Base-by-base conservation (phyloP, 2,797 vertebrate genomes). In the Selene dorsalis region DNA sequence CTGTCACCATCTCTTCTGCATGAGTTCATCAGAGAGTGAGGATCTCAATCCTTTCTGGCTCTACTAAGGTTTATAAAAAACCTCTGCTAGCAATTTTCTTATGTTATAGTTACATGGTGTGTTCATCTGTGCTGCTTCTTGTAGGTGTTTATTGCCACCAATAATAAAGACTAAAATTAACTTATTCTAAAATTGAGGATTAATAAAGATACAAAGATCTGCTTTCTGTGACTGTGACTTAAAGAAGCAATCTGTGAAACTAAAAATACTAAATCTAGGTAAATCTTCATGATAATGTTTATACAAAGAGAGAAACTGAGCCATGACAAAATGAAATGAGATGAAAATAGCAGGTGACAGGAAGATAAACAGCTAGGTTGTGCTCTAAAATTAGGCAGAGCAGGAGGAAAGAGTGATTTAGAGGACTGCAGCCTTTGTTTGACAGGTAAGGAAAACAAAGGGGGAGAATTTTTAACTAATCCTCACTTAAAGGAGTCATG, bases 281-380 rank as follows among this genome's bases (percentile, higher is more conserved):
- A 28, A 45, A 64, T 65, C 9, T 78, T 72, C 60, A 59, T 45
- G 30, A 52, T 53, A 14, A 71, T 16, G 9, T 61, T 69, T 17
- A 58, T 26, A 73, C 39, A 79, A 16, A 12, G 45, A 69, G 10
- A 63, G 17, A 61, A 55, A 67, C 0, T 8, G 17, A 67, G 61
- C 28, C 82, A 79, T 73, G 72, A 90, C 68, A 22, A 82, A 83
- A 88, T 69, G 6, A 83, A 77, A 26, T 18, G 65, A 69, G 20
- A 48, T 55, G 57, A 64, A 75, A 84, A 72, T 59, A 28, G 68
- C n/a, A 32, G 45, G 28, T 24, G 59, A 56, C 0, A 58, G 57
- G 57, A 28, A 63, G 57, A 77, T 75, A n/a, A 61, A 56, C 3
- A 70, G 57, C 41, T 62, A 57, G 52, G 9, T n/a, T 52, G 65